Base-by-base conservation (phyloP, 1,140 invertebrate genomes). In the Eueides isabella region DNA sequence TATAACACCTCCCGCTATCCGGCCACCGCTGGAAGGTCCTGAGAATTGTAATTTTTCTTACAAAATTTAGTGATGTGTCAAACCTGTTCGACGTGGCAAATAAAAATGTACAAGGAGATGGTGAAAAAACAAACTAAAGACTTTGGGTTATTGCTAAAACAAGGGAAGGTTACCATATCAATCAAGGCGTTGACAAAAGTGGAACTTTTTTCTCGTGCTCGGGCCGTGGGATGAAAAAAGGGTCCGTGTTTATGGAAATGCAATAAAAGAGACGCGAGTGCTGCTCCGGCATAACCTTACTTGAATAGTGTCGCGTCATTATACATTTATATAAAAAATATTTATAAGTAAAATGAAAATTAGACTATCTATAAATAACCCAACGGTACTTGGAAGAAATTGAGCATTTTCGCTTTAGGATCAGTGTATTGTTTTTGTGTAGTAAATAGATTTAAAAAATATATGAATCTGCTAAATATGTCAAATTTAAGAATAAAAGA, bases 141-240 rank as follows among this genome's bases (percentile, higher is more conserved):
- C 80, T 85, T 86, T 82, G 86, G 87, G 88, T 90, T 91, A 91
- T 91, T 91, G 91, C 91, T 93, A 93, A 93, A 93, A 93, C 91
- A 93, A 92, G 91, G 87, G 84, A 91, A 87, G 86, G 89, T 92
- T 91, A 86, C 86, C 89, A 85, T 91, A 93, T 93, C 91, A 93
- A 93, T 93, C 91, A 93, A 92, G 87, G 89, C 90, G 90, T 92
- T 92, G 91, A 93, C 90, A 93, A 93, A 93, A 91, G 86, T 87
- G 84, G 80, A 81, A 77, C 87, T 92, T 91, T 92, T 92, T 92
- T 75, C 75, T 79, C 74, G 74, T 71, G 77, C 78, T 71, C 75
- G 71, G 79, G 64, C 80, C 83, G 85, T 88, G 87, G 83, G 83
- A 90, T 86, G 83, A 91, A 92, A 92, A 92, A 92, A 92, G 79